Evolutionary conservation across 2,113 vertebrate species (phyloP), one percentile per base, ranked within the genome.

Genomic region (Rhinolophus sinicus): DNA sequence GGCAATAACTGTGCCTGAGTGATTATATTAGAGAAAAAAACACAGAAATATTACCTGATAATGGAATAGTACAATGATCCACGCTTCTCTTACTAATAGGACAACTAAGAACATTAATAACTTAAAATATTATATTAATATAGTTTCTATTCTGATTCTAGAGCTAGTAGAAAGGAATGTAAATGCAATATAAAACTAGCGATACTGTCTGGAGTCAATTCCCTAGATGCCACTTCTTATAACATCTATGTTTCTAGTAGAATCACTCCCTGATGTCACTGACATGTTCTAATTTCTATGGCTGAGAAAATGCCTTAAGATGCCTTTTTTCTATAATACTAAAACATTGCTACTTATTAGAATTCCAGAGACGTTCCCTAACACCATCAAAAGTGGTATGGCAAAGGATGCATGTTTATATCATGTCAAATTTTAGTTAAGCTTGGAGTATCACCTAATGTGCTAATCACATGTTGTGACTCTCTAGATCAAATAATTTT

Each of bases 71-170:
- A 82, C 0, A 82, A 73, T 56, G 24, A 77, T 44, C 12, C n/a
- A 50, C 86, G 10, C 77, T 90, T 24, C 44, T 64, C 35, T 92
- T 77, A 75, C 10, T 87, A 1, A 87, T 64, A 82, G 50, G 26
- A 94, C n/a, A 95, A 78, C 21, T 90, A 83, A 93, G 14, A 78
- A 22, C 91, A 87, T 22, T 54, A 81, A 77, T 56, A 19, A 95
- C 67, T 75, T 47, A 69, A 88, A 78, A 72, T 62, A 47, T 33
- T 67, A 26, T 70, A 70, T 91, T 38, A 90, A 12, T 38, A 80
- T 40, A 54, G 16, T 16, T 87, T 69, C 35, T 44, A 64, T 86
- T 81, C 12, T 77, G 38, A 91, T 44, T 93, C 26, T 62, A 70
- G 19, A 70, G 35, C 6, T 4, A 95, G 7, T 22, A 75, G 52